These are phyloP conservation scores for Tetheella fluctuosa DNA, from an alignment of 2,888 invertebrate genomes.

Conservation along the genomic window DNA sequence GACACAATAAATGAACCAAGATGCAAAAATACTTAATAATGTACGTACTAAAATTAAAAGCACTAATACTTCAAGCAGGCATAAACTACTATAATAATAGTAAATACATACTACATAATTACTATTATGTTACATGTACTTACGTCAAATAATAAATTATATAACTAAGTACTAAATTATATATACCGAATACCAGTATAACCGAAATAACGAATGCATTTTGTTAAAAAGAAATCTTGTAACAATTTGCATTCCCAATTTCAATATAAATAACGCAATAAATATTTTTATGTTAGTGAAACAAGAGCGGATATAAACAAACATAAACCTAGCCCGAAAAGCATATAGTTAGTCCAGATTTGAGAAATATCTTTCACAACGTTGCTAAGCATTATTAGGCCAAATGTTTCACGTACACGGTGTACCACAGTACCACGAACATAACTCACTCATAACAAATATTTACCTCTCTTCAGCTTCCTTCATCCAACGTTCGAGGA, in stretches of 20 bases:
- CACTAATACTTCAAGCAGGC: background rate
- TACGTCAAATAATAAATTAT: background rate
- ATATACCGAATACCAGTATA: background rate
- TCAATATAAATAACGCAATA: slow-evolving; percentile 21
- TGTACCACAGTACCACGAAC: slow-evolving; percentile 72
- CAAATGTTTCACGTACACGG: slow-evolving; percentile 80
- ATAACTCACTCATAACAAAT: slow-evolving; percentile 77
- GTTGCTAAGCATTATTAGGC: slow-evolving; percentile 80
- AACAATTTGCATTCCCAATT: slow-evolving; percentile 44
- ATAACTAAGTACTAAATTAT: background rate
- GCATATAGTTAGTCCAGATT: slow-evolving; percentile 82
- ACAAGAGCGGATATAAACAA: slow-evolving; percentile 49
- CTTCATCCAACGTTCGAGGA: slow-evolving; percentile 99
- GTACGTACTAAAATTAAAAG: background rate
- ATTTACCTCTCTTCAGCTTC: slow-evolving; percentile 98
- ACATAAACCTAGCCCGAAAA: slow-evolving; percentile 69
- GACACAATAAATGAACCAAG: too few relatives aligned
- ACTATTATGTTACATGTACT: too few relatives aligned
- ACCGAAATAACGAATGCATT: slow-evolving; percentile 36
- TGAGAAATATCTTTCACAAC: slow-evolving; percentile 79
- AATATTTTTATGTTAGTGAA: slow-evolving; percentile 20
- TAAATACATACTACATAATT: background rate
- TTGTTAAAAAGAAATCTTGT: slow-evolving; percentile 25
- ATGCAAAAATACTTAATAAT: too few relatives aligned
- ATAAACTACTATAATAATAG: background rate